Conservation (phyloP, 1,140 invertebrate genomes). For the Drosophila gunungcola region DNA sequence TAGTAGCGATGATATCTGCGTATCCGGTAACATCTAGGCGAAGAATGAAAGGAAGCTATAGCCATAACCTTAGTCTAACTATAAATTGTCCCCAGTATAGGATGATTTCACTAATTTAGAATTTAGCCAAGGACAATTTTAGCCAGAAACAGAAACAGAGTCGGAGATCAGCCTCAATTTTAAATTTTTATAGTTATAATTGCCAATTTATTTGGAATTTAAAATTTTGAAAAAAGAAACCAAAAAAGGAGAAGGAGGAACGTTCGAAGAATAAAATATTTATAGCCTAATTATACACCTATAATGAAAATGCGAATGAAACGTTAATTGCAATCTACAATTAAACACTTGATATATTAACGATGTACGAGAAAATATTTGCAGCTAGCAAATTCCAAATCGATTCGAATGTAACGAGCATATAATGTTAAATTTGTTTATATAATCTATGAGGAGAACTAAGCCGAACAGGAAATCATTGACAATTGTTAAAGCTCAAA, state of each 20-base stretch:
- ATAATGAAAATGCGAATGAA: constrained; percentile 42
- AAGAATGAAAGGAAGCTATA: constrained; percentile 10
- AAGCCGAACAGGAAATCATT: constrained; percentile 45
- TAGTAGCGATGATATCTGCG: constrained; percentile 9
- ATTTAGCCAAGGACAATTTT: constrained; percentile 36
- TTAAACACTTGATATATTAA: constrained; percentile 25
- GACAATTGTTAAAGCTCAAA: constrained; percentile 79
- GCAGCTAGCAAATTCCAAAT: constrained; percentile 33
- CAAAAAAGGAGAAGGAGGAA: constrained; percentile 11
- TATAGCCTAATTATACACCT: constrained; percentile 55
- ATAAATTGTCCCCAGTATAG: constrained; percentile 11
- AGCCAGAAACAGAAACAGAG: constrained; percentile 23
- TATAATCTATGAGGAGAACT: constrained; percentile 77
- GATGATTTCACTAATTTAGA: constrained; percentile 46
- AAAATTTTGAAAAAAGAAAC: constrained; percentile 14
- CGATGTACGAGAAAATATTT: constrained; percentile 5
- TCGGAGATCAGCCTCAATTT: constrained; percentile 24
- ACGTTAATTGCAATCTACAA: constrained; percentile 44
- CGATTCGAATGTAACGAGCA: constrained; percentile 46
- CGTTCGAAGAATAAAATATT: constrained; percentile 33
- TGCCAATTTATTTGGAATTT: constrained; percentile 33
- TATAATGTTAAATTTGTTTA: constrained; percentile 84
- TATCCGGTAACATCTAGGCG: constrained; percentile 13
- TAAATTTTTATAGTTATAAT: constrained; percentile 47
- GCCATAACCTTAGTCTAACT: constrained; percentile 6